Conservation (phyloP, 64 coral and sea anemone species). For the Orbicella faveolata region DNA sequence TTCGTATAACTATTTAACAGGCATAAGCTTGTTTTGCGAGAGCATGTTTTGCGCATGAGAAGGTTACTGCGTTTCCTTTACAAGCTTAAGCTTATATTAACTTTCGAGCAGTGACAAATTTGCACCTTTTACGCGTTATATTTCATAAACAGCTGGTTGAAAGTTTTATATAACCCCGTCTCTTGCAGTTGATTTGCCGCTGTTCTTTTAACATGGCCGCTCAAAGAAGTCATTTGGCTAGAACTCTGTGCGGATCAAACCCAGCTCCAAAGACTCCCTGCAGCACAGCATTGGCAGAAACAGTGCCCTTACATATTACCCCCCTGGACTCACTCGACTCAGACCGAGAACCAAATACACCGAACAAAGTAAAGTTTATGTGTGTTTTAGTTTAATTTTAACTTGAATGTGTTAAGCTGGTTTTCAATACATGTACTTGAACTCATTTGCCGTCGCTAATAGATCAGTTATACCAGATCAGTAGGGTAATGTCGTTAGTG, state of each 20-base stretch:
- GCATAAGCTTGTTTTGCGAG: not conserved
- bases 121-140: not conserved
- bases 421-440: not conserved
- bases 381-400: not conserved
- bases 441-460: too few species aligned
- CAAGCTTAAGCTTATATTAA: too few species aligned
- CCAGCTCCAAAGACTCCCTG: slow-evolving; percentile 5
- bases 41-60: too few species aligned
- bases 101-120: too few species aligned
- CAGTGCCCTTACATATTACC: not conserved
- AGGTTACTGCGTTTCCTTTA: too few species aligned
- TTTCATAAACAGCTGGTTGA: not conserved
- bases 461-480: too few species aligned
- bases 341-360: not conserved
- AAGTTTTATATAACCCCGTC: not conserved
- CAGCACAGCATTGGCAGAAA: not conserved
- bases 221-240: not conserved
- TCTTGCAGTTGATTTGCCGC: slow-evolving; percentile 1
- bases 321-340: not conserved
- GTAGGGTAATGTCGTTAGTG: too few species aligned
- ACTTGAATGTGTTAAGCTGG: not conserved
- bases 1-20: too few species aligned
- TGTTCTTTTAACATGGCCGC: not conserved
- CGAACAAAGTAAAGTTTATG: slow-evolving; percentile 23
- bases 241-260: not conserved